Base-by-base conservation (phyloP, 2,113 vertebrate species). In the Tenrec ecaudatus region DNA sequence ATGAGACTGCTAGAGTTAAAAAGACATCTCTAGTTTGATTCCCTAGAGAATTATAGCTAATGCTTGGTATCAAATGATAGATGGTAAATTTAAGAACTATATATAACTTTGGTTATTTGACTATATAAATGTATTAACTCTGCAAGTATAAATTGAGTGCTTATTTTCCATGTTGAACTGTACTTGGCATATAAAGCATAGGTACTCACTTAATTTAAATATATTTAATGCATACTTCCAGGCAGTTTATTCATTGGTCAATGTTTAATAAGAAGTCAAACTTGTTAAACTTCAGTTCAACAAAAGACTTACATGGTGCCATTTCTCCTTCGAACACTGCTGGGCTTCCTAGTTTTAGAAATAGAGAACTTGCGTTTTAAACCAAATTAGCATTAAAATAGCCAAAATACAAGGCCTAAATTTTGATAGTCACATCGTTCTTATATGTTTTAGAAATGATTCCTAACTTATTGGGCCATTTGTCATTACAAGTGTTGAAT, bases 1-100 rank as follows among this genome's bases (percentile, higher is more conserved):
- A 10, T 94, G 93, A 97, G 95, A 92, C 40, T 94, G 60, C 84
- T 95, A 94, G 97, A 86, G 91, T 96, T 88, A 95, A 97, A 96
- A 95, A 94, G 88, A 22, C 82, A 96, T 95, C 93, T 97, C 87
- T 73, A 27, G 88, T 97, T 97, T 89, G 73, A 47, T 75, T 97
- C 64, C 60, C 81, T 89, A 88, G 91, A 75, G 92, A 89, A 71
- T 62, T 25, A 66, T 78, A 95, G 82, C 73, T 31, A 96, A 95
- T 95, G 93, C 19, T 89, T 68, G 85, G 79, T 92, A 92, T 75
- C 77, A 91, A 92, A 97, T 97, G 94, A 57, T 91, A 79, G 86
- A 95, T 53, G 66, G 40, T 84, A 79, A 82, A 89, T 92, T 95
- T 95, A 66, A 93, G 14, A 88, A 82, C 78, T 53, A 33, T 43